Evolutionary conservation across 2,797 vertebrate species (phyloP).

Genomic region (Sciurus carolinensis): DNA sequence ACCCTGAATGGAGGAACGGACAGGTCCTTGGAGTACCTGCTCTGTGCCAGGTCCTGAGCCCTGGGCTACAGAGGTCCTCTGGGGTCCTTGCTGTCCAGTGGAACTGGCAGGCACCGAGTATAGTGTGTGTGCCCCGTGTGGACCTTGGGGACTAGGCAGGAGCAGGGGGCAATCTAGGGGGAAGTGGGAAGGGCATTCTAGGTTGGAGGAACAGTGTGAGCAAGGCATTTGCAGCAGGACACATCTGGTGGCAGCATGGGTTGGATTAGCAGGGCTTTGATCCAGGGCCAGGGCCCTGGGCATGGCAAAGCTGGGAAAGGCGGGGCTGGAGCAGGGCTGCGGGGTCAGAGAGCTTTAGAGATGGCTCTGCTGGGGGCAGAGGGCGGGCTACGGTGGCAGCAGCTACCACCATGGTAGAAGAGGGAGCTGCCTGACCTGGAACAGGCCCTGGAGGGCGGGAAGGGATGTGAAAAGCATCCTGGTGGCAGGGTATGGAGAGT

Average conservation of each 20-base stretch:
- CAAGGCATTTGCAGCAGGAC: not conserved
- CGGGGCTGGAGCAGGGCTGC: not conserved
- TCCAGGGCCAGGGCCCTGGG: not conserved
- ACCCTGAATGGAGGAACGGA: not conserved
- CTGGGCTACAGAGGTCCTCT: not conserved
- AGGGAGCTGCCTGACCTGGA: not conserved
- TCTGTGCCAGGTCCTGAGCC: not conserved
- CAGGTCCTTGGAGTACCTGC: not conserved
- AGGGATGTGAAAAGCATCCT: not conserved
- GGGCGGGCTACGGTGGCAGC: not conserved
- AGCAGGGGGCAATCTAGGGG: not conserved
- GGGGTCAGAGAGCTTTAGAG: not conserved
- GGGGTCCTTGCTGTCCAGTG: not conserved
- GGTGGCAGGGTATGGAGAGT: not conserved
- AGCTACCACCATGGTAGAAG: not conserved
- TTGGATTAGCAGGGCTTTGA: not conserved
- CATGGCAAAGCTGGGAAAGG: not conserved
- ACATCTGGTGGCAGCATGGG: not conserved
- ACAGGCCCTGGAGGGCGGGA: not conserved
- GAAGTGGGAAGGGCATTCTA: not conserved
- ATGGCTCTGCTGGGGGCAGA: not conserved
- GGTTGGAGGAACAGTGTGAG: not conserved
- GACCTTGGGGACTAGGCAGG: not conserved
- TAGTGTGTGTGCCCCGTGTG: accelerated
- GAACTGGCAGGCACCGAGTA: not conserved